These are phyloP conservation scores for Oxygymnocypris stewartii DNA, from an alignment of 2,113 vertebrate species.

Conservation along the genomic window DNA sequence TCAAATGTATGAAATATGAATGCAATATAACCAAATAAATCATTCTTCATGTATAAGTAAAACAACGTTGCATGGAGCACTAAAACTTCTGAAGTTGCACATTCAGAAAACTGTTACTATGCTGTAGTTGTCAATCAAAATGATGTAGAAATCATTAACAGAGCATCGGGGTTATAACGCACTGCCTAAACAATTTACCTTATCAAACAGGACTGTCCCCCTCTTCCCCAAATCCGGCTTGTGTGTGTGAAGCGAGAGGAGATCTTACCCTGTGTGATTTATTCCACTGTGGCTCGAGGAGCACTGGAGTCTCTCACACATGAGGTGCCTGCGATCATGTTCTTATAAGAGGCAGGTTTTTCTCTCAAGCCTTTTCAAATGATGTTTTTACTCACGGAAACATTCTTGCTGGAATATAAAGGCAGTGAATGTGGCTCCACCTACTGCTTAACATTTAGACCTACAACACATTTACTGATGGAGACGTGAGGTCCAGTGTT, in stretches of 20 bases:
- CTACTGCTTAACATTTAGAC: background rate
- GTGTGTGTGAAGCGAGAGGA: background rate
- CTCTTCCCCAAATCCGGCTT: background rate
- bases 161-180: background rate
- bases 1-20: background rate
- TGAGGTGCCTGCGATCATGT: conserved; percentile 25
- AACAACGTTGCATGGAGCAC: background rate
- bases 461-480: background rate
- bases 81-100: background rate
- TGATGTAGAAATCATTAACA: background rate
- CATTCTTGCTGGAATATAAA: conserved; percentile 1
- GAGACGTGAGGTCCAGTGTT: background rate
- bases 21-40: background rate
- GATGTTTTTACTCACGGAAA: background rate
- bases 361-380: conserved; percentile 18
- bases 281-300: conserved; percentile 14
- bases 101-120: background rate
- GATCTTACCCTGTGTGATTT: conserved; percentile 30
- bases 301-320: conserved; percentile 23
- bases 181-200: background rate
- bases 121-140: background rate
- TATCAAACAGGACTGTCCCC: background rate
- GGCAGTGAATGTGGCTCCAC: conserved; percentile 1
- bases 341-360: conserved; percentile 30
- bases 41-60: background rate